Conservation (phyloP, 2,888 invertebrate genomes). For the Himalopsyche japonica region DNA sequence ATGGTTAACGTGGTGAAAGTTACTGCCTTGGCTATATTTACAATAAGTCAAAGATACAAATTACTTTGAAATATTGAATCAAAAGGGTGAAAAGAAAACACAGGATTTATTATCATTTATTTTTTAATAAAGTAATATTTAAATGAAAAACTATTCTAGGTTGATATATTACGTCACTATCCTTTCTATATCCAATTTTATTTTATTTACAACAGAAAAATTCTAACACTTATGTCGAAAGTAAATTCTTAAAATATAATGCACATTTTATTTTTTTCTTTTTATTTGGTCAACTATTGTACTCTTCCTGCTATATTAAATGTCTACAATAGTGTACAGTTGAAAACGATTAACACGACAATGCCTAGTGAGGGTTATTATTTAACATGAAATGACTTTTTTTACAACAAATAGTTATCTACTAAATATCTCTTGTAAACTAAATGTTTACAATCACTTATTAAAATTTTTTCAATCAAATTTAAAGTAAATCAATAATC, state of each 20-base stretch:
- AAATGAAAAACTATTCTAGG: slow-evolving; percentile 13
- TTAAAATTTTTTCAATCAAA: no score
- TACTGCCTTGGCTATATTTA: no score
- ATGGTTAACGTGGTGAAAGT: no score
- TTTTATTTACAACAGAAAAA: slow-evolving; percentile 27
- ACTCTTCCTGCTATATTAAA: slow-evolving; percentile 26
- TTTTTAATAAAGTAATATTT: slow-evolving; percentile 38
- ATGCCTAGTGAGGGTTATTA: no score
- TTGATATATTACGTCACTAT: slow-evolving; percentile 11
- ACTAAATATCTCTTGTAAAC: no score
- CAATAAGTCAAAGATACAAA: no score
- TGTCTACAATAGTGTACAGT: not conserved
- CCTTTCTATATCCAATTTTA: not conserved
- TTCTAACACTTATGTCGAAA: slow-evolving; percentile 25
- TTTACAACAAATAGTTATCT: no score
- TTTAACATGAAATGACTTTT: no score
- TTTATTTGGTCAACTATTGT: slow-evolving; percentile 37
- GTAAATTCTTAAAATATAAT: slow-evolving; percentile 7
- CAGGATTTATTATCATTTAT: slow-evolving; percentile 25
- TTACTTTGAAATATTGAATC: no score
- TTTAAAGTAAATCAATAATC: no score
- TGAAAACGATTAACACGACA: no score
- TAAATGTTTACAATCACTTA: no score
- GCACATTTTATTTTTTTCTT: slow-evolving; percentile 6
- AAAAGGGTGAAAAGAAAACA: not conserved